phyloP scores from a whole-genome alignment of 2,113 vertebrate species.

The Ophiodon elongatus region DNA sequence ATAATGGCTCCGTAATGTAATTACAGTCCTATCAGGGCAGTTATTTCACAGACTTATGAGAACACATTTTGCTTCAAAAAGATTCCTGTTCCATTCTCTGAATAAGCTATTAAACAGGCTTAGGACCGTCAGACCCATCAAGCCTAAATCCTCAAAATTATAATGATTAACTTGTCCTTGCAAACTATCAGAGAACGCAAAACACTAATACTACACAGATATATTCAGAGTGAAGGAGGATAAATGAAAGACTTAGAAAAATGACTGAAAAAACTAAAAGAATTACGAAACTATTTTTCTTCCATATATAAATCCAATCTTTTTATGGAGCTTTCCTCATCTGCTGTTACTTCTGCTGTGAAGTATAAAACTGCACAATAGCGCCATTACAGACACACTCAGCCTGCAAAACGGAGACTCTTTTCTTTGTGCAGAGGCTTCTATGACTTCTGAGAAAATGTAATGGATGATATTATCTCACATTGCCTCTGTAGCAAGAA shows the following conservation, averaged over 20 bases:
- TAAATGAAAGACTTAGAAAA: constrained; percentile 53
- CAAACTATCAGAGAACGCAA: constrained; percentile 50
- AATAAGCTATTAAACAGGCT: constrained; percentile 73
- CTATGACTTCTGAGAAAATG: constrained; percentile 70
- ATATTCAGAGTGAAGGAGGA: constrained; percentile 43
- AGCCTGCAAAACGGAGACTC: constrained; percentile 49
- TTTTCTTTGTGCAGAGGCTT: constrained; percentile 64
- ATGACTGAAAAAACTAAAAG: constrained; percentile 44
- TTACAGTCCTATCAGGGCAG: constrained; percentile 69
- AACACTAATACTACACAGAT: constrained; percentile 55
- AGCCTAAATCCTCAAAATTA: constrained; percentile 69
- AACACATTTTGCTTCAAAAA: constrained; percentile 63
- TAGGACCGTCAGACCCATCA: constrained; percentile 70
- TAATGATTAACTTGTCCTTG: constrained; percentile 78
- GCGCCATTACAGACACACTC: constrained; percentile 49
- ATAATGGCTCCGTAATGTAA: constrained; percentile 74
- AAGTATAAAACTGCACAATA: constrained; percentile 36
- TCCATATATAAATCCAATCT: constrained; percentile 26
- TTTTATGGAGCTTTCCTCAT: constrained; percentile 45
- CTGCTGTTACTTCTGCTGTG: constrained; percentile 22
- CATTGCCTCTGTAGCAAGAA: constrained; percentile 48
- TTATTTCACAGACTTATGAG: constrained; percentile 67
- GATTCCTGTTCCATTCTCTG: constrained; percentile 61
- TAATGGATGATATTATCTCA: constrained; percentile 79
- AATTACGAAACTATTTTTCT: constrained; percentile 55